Percentiles rank a stretch among this genome's conserved stretches.
phyloP scores from a whole-genome alignment of 2,797 vertebrate species.

The Streptopelia turtur region DNA sequence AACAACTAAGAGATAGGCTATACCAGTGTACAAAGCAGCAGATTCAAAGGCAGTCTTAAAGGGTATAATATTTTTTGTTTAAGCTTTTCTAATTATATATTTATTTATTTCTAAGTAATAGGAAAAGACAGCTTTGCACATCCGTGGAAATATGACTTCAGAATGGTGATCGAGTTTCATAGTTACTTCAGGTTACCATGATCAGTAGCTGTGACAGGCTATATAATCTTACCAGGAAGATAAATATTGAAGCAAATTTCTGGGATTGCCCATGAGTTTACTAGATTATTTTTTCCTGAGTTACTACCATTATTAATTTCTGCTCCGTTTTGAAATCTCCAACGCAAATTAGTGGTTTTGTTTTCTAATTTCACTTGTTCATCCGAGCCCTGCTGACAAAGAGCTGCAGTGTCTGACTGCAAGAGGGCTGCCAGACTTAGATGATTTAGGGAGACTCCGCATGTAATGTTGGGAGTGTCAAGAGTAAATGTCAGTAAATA shows the following conservation, averaged over 20 bases:
- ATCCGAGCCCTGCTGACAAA: background rate
- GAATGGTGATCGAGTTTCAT: background rate
- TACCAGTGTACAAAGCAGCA: background rate
- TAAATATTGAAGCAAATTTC: conserved; percentile 14
- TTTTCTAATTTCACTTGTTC: background rate
- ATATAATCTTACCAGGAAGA: background rate
- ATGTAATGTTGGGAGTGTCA: background rate
- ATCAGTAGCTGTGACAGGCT: conserved; percentile 10
- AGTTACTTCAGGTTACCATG: background rate
- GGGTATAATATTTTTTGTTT: background rate
- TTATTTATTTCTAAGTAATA: background rate
- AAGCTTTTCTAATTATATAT: background rate
- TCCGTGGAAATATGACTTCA: background rate
- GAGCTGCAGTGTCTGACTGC: background rate
- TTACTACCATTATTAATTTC: background rate
- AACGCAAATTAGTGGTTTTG: background rate
- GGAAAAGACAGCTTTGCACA: background rate
- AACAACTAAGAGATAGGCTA: background rate
- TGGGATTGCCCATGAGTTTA: background rate
- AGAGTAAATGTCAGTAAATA: background rate
- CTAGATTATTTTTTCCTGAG: background rate
- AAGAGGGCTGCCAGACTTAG: background rate
- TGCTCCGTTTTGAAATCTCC: background rate
- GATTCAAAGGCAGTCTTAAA: background rate
- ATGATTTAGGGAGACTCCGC: background rate